Percentiles rank a stretch among this genome's conserved stretches.
Conservation (phyloP, 2,888 invertebrate genomes). For the Tipula vernalis region DNA sequence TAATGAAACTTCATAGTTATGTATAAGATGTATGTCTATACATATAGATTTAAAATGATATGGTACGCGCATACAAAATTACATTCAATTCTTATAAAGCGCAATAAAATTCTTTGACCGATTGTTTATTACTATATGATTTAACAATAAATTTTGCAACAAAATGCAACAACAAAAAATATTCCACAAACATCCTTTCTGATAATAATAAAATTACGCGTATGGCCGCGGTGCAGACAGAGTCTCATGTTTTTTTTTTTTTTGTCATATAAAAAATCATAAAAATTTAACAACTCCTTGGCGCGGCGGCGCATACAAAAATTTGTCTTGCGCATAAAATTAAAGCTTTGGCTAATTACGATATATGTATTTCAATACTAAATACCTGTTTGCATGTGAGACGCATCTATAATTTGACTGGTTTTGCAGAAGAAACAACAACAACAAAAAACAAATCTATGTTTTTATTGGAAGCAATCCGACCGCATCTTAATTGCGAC, state of each 20-base stretch:
- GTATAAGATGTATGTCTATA: too few relatives aligned
- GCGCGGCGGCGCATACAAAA: background rate
- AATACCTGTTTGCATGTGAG: background rate
- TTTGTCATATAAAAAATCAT: background rate
- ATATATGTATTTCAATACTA: background rate
- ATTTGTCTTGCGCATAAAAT: background rate
- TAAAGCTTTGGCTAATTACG: background rate
- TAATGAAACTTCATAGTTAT: too few relatives aligned
- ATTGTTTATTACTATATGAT: background rate
- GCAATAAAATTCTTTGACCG: background rate
- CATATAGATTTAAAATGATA: background rate
- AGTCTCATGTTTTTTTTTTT: background rate
- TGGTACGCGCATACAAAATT: background rate
- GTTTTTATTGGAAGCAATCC: constrained; percentile 4
- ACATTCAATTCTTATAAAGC: background rate
- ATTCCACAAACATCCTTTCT: background rate
- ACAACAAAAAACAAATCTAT: background rate
- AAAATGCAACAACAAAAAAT: background rate
- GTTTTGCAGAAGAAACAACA: background rate
- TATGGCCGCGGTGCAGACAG: background rate
- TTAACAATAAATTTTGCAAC: background rate
- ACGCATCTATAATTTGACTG: background rate
- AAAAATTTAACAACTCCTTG: background rate
- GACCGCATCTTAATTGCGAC: background rate
- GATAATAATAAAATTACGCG: background rate